Evolutionary conservation across 2,113 vertebrate species (phyloP).

Genomic region (Lanius ludovicianus): DNA sequence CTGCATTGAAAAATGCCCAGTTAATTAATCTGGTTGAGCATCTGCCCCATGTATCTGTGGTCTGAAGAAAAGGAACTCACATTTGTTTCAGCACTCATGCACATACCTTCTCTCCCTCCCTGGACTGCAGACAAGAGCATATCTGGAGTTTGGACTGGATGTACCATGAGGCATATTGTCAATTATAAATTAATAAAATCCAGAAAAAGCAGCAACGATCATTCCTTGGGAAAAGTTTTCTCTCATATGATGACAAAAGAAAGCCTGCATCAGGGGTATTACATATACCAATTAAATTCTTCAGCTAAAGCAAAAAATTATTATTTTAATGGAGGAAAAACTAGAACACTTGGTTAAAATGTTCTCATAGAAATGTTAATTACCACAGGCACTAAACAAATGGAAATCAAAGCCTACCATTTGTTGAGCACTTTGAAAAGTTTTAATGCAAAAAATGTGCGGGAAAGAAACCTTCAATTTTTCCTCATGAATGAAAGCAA

Average conservation of each 20-base stretch:
- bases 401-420: slow-evolving; percentile 43
- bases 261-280: not conserved
- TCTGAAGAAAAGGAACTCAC: not conserved
- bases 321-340: slow-evolving; percentile 45
- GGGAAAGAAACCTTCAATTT: slow-evolving; percentile 43
- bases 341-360: slow-evolving; percentile 31
- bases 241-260: slow-evolving; percentile 1
- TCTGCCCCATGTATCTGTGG: not conserved
- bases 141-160: not conserved
- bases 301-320: slow-evolving; percentile 5
- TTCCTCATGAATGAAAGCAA: slow-evolving; percentile 26
- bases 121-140: not conserved
- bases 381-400: slow-evolving; percentile 43
- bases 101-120: not conserved
- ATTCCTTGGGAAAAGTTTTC: not conserved
- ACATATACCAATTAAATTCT: slow-evolving; percentile 20
- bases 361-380: slow-evolving; percentile 49
- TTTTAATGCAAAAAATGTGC: slow-evolving; percentile 20
- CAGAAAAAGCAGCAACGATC: not conserved
- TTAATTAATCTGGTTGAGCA: not conserved
- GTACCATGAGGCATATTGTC: not conserved
- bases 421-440: slow-evolving; percentile 13
- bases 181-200: not conserved
- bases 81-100: not conserved
- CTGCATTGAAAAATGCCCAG: not conserved